These are phyloP conservation scores for Zosterops japonicus DNA, from an alignment of 2,113 vertebrate species.

Conservation along the genomic window DNA sequence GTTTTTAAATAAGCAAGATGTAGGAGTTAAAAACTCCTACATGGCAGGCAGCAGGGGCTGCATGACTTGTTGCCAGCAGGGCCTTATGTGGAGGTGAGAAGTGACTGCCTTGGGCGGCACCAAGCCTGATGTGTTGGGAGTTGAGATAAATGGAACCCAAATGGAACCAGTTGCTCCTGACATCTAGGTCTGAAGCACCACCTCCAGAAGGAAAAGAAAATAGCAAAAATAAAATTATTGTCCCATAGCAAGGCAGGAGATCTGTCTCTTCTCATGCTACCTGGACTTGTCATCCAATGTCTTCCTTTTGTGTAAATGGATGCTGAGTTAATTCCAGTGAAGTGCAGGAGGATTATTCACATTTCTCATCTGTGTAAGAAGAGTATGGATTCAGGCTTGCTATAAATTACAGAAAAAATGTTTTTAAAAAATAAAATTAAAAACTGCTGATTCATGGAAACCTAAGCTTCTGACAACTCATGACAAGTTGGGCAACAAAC, in stretches of 20 bases:
- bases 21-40: neutral
- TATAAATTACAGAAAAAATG: neutral
- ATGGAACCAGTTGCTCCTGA: neutral
- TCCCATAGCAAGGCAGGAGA: neutral
- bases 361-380: neutral
- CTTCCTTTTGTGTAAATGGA: neutral
- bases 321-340: neutral
- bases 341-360: neutral
- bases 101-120: too few species aligned
- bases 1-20: neutral
- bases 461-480: neutral
- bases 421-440: neutral
- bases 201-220: neutral
- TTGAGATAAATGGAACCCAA: neutral
- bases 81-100: fast-evolving
- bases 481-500: neutral
- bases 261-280: neutral
- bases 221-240: neutral
- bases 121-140: fast-evolving
- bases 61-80: neutral
- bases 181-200: neutral
- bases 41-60: neutral
- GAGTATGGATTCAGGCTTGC: neutral
- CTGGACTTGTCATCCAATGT: fast-evolving
- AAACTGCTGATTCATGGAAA: neutral